phyloP scores from a whole-genome alignment of 2,888 invertebrate species.

The Nesidiocoris tenuis region DNA sequence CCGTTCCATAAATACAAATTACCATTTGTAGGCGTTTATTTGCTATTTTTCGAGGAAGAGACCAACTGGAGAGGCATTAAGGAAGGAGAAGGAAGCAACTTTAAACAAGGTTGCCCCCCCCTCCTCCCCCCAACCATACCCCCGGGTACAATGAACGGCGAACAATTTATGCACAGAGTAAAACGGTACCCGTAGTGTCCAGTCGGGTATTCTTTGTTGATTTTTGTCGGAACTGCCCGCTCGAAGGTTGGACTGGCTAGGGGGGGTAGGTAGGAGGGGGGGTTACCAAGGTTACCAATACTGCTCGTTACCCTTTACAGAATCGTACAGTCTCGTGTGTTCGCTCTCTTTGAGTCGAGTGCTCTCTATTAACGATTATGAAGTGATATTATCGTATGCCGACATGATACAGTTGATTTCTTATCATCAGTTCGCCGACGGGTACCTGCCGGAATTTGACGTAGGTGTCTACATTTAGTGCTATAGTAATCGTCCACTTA shows the following conservation, averaged over 20 bases:
- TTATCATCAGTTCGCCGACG: conserved; percentile 26
- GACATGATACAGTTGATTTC: conserved; percentile 32
- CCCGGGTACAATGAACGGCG: background rate
- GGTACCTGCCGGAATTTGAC: conserved; percentile 18
- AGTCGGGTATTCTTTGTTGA: background rate
- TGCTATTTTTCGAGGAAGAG: too few species aligned
- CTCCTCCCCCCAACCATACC: background rate
- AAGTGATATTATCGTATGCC: background rate
- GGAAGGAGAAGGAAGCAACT: background rate
- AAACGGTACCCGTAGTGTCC: background rate
- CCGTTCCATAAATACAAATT: too few species aligned
- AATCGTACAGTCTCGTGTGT: background rate
- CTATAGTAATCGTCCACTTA: too few species aligned
- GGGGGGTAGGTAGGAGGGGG: background rate
- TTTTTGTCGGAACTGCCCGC: background rate
- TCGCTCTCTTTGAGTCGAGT: background rate
- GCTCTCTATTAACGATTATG: background rate
- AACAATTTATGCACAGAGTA: background rate
- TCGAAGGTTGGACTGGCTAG: background rate
- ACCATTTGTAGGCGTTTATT: too few species aligned
- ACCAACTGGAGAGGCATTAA: too few species aligned
- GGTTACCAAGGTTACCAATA: background rate
- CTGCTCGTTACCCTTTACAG: background rate
- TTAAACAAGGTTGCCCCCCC: background rate
- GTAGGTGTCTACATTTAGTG: conserved; percentile 1